Percentiles rank a stretch among this genome's conserved stretches.
phyloP scores from a whole-genome alignment of 2,888 invertebrate genomes.

The Drosophila rellima region DNA sequence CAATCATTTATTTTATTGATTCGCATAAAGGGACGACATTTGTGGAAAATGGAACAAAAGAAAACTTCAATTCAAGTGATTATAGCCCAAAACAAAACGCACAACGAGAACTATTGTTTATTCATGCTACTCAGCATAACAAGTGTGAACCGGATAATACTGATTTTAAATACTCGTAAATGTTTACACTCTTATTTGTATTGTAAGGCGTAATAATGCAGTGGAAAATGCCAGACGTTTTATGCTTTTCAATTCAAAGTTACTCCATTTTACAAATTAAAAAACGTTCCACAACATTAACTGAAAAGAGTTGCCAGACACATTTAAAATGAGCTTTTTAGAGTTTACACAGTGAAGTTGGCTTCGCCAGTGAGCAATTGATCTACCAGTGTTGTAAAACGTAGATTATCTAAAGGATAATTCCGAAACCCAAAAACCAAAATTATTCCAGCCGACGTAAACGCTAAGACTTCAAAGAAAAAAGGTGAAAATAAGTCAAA shows the following conservation, averaged over 20 bases:
- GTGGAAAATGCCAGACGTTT: not conserved
- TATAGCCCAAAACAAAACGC: slow-evolving; percentile 41
- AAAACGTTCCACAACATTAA: not conserved
- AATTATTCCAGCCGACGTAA: too few relatives aligned
- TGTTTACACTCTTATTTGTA: not conserved
- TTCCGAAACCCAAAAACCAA: too few relatives aligned
- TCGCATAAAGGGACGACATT: slow-evolving; percentile 29
- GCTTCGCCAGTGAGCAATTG: not conserved
- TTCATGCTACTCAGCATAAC: slow-evolving; percentile 13
- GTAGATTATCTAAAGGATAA: not conserved
- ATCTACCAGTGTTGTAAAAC: not conserved
- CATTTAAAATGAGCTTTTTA: not conserved
- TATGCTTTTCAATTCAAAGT: not conserved
- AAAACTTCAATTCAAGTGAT: slow-evolving; percentile 57
- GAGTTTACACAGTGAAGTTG: not conserved
- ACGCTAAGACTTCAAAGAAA: too few relatives aligned
- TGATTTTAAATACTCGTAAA: slow-evolving; percentile 10
- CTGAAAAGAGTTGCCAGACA: not conserved
- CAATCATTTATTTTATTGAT: slow-evolving; percentile 55
- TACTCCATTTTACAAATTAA: not conserved
- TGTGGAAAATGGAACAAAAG: slow-evolving; percentile 36
- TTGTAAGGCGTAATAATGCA: not conserved
- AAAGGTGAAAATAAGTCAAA: too few relatives aligned
- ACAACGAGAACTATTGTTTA: slow-evolving; percentile 8
- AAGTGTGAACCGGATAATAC: slow-evolving; percentile 53